A percentile compares a stretch with the other conserved stretches of the same genome.
phyloP scores from a whole-genome alignment of 2,797 vertebrate genomes.

The Crocidura indochinensis region DNA sequence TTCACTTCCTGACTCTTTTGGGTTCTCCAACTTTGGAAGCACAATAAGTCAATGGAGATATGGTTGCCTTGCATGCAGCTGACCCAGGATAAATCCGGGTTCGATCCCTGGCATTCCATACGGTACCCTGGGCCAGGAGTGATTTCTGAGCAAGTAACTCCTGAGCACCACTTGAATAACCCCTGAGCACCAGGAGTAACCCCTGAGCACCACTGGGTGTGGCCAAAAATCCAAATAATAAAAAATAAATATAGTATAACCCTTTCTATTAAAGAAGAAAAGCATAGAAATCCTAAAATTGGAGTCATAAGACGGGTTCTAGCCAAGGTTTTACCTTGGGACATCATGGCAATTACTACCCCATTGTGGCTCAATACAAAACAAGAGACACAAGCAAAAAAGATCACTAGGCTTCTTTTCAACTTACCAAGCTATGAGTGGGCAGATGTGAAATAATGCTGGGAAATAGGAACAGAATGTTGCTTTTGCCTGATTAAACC shows the following conservation, averaged over 20 bases:
- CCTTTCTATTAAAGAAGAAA: slow-evolving; percentile 36
- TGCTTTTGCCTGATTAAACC: slow-evolving; percentile 5
- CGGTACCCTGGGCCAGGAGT: too few species aligned
- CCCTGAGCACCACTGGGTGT: too few species aligned
- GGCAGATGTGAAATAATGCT: slow-evolving; percentile 19
- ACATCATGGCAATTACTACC: background rate
- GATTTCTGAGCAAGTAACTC: too few species aligned
- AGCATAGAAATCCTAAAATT: slow-evolving; percentile 32
- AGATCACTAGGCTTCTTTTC: slow-evolving; percentile 41
- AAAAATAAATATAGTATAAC: background rate
- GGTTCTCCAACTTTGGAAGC: background rate
- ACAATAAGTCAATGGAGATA: slow-evolving; percentile 12
- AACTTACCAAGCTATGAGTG: slow-evolving; percentile 14
- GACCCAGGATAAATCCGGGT: too few species aligned
- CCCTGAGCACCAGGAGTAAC: too few species aligned
- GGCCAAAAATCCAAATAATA: too few species aligned
- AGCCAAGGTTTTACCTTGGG: slow-evolving; percentile 43
- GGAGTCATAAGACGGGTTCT: slow-evolving; percentile 33
- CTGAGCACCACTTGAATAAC: too few species aligned
- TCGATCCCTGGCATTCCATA: too few species aligned
- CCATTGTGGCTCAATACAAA: slow-evolving; percentile 36
- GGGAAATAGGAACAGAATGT: background rate
- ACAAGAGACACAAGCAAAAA: slow-evolving; percentile 43
- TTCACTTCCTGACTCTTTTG: slow-evolving; percentile 10
- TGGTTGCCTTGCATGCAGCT: too few species aligned